phyloP scores from a whole-genome alignment of 2,888 invertebrate species.

The Prionchulus punctatus region DNA sequence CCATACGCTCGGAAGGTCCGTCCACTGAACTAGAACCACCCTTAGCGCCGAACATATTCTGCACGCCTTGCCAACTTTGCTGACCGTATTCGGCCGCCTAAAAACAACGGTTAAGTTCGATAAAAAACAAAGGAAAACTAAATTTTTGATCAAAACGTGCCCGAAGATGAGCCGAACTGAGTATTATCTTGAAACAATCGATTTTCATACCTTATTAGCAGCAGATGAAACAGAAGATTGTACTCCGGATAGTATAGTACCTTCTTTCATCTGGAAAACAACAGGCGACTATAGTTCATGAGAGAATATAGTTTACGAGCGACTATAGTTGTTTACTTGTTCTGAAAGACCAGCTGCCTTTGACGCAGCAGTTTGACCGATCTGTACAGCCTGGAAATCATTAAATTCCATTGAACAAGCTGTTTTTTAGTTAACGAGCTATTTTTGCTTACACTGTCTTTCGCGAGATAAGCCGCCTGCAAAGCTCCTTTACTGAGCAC shows the following conservation, averaged over 20 bases:
- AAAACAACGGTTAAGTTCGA: background rate
- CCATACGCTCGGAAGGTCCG: no score
- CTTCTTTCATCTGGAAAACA: background rate
- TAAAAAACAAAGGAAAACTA: background rate
- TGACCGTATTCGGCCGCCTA: background rate
- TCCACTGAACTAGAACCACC: background rate
- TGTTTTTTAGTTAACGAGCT: no score
- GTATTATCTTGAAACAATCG: background rate
- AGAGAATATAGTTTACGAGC: background rate
- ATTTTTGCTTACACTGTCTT: slow-evolving; percentile 11
- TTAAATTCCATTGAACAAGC: background rate
- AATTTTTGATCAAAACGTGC: background rate
- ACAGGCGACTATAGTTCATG: background rate
- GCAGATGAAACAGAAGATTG: background rate
- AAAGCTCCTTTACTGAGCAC: slow-evolving; percentile 7
- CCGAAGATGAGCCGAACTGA: background rate
- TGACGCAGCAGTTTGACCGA: background rate
- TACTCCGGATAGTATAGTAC: background rate
- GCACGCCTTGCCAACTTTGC: background rate
- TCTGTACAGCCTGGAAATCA: slow-evolving; percentile 6
- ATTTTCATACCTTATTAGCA: background rate
- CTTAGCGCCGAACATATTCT: background rate
- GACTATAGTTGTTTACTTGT: background rate
- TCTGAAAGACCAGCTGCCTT: slow-evolving; percentile 6
- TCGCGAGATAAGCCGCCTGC: slow-evolving; percentile 7